Conservation (phyloP, 2,797 vertebrate species). For the Buphagus erythrorhynchus region DNA sequence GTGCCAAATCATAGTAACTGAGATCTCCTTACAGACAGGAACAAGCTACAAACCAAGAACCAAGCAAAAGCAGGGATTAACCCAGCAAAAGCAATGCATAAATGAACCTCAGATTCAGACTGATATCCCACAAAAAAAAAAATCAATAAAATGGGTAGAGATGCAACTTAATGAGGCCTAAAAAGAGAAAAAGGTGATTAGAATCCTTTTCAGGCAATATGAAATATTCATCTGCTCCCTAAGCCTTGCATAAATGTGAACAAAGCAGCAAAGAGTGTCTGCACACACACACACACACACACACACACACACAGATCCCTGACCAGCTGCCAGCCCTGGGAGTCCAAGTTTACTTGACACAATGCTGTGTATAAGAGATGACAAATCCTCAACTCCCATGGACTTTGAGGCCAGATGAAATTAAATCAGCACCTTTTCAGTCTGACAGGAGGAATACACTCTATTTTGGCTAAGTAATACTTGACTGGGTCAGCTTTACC, state of each 20-base stretch:
- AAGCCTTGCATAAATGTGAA: neutral
- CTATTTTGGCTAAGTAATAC: conserved; percentile 9
- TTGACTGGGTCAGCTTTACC: neutral
- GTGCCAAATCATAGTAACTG: neutral
- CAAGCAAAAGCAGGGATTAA: neutral
- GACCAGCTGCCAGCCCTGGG: neutral
- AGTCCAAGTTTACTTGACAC: neutral
- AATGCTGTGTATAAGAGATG: neutral
- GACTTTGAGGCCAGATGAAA: neutral
- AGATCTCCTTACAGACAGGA: conserved; percentile 33
- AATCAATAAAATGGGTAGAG: neutral
- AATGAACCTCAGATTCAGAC: neutral
- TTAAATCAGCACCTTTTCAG: neutral
- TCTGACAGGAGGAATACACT: neutral
- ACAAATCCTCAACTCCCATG: neutral
- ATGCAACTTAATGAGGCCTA: neutral
- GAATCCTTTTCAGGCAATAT: neutral
- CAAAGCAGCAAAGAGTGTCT: neutral
- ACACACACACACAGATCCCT: neutral
- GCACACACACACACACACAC: neutral
- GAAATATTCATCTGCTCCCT: neutral
- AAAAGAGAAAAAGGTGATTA: neutral
- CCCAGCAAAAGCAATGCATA: neutral
- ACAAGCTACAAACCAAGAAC: neutral
- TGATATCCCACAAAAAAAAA: neutral